Base-by-base conservation (phyloP, 2,797 vertebrate species). In the Rhincodon typus region DNA sequence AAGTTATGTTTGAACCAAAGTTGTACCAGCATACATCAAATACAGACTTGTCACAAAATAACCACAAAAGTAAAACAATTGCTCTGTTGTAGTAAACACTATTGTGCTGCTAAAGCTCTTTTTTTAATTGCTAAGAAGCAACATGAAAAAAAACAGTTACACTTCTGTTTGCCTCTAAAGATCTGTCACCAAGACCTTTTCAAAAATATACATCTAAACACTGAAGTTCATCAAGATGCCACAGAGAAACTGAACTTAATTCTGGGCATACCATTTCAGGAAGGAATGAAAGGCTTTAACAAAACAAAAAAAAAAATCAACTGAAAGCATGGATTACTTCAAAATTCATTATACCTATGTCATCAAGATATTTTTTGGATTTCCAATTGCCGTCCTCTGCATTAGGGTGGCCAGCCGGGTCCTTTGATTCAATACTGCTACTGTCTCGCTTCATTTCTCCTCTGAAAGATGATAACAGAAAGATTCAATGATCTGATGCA, bases 401-500 rank as follows among this genome's bases (percentile, higher is more conserved):
- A 21, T n/a, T 74, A n/a, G 42, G 72, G 53, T 77, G 30, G 46
- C 69, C 46, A 19, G 94, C 30, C 21, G 94, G 13, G 12, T 95
- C 94, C 27, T 95, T 95, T 74, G 27, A 38, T n/a, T 72, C 94
- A 10, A 53, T 23, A 30, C 2, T 95, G 70, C 21, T 95, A 19
- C 70, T 77, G 30, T 95, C 94, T 77, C 94, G 74, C 17, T 77
- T 95, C 7, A 70, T 95, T 46, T 95, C 70, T 10, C 69, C 94
- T 95, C 94, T 95, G 94, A 95, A 95, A 57, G 34, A 95, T 74
- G 70, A 94, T 19, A 94, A 53, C 10, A 94, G 69, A 67, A 57
- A 34, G 50, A 70, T 94, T 70, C 67, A 94, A 50, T n/a, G 6
- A 95, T 77, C 70, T 34, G 50, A 93, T 69, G 19, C 66, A 93